Base-by-base conservation (phyloP, 2,113 vertebrate species). In the Centropristis striata region DNA sequence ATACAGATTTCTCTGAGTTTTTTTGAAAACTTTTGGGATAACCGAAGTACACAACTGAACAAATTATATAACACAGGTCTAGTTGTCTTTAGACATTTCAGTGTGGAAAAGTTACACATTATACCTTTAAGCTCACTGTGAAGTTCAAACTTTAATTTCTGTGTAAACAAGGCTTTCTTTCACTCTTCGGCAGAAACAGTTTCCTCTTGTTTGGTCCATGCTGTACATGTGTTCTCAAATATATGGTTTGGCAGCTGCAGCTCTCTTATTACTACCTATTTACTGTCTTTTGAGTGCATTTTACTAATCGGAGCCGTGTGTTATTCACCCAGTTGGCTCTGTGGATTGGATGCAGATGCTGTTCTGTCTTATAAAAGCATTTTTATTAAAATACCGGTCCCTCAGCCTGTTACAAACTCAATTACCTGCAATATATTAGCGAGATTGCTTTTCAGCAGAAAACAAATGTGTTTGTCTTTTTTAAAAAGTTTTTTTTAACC, bases 211-310 rank as follows among this genome's bases (percentile, higher is more conserved):
- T 55, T 13, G 69, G 14, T 14, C 5, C 8, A 12, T 16, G 3
- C 3, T 21, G 54, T 32, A 4, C n/a, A 37, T 57, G 46, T 72
- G 13, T 20, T 60, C 1, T 58, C 42, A 37, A 71, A 71, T 36
- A 47, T 20, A 47, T 71, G n/a, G 28, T 37, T 72, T 60, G 27
- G 54, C 32, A 59, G 28, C 28, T 20, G 11, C 11, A 61, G 46
- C 57, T 60, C 27, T 72, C 44, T 27, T 41, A 41, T 27, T 27
- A 25, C 37, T 21, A 61, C 44, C 21, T 51, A 27, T 39, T 50
- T 49, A 14, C 6, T 13, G n/a, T 20, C 6, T 23, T 57, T 23
- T 47, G 53, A 36, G n/a, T 27, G n/a, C 25, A 39, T 9, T 39
- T 37, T 10, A 23, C 42, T 58, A 20, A 71, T 37, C 4, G 5